Conservation (phyloP, 2,797 vertebrate species). For the Lacerta agilis region DNA sequence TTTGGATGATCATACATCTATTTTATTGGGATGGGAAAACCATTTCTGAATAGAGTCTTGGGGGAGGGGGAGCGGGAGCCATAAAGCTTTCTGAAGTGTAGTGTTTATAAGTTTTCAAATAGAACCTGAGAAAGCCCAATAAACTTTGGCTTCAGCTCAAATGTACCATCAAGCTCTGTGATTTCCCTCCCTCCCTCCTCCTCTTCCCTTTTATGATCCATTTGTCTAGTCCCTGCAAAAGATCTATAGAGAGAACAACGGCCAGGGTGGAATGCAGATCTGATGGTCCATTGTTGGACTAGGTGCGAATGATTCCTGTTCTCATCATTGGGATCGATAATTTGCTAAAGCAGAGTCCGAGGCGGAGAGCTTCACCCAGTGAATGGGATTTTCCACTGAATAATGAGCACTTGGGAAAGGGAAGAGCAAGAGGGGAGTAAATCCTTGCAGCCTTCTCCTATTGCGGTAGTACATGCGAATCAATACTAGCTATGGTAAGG, state of each 20-base stretch:
- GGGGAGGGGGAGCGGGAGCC: not conserved
- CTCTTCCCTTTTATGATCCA: slow-evolving; percentile 67
- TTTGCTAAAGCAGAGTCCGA: slow-evolving; percentile 79
- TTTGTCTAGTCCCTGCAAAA: slow-evolving; percentile 73
- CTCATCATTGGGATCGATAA: slow-evolving; percentile 79
- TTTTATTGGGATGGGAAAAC: slow-evolving; percentile 30
- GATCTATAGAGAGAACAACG: slow-evolving; percentile 74
- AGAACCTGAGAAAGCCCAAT: slow-evolving; percentile 75
- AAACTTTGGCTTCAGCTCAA: slow-evolving; percentile 77
- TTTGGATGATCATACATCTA: slow-evolving; percentile 1
- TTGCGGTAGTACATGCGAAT: slow-evolving; percentile 78
- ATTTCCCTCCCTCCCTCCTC: slow-evolving; percentile 19
- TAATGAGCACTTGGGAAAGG: slow-evolving; percentile 74
- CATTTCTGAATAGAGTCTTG: slow-evolving; percentile 49
- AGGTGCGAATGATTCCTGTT: slow-evolving; percentile 74
- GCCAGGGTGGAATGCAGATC: slow-evolving; percentile 73
- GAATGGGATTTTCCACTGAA: slow-evolving; percentile 76
- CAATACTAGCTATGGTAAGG: slow-evolving; percentile 77
- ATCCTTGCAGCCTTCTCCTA: slow-evolving; percentile 79
- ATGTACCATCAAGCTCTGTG: slow-evolving; percentile 68
- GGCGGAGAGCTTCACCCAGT: slow-evolving; percentile 70
- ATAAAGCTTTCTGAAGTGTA: slow-evolving; percentile 68
- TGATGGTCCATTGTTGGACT: slow-evolving; percentile 63
- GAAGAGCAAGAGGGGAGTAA: slow-evolving; percentile 75
- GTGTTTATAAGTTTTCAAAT: slow-evolving; percentile 77